Evolutionary conservation across 2,797 vertebrate genomes (phyloP), one percentile per base, ranked within the genome.

Genomic region (Dallia pectoralis): DNA sequence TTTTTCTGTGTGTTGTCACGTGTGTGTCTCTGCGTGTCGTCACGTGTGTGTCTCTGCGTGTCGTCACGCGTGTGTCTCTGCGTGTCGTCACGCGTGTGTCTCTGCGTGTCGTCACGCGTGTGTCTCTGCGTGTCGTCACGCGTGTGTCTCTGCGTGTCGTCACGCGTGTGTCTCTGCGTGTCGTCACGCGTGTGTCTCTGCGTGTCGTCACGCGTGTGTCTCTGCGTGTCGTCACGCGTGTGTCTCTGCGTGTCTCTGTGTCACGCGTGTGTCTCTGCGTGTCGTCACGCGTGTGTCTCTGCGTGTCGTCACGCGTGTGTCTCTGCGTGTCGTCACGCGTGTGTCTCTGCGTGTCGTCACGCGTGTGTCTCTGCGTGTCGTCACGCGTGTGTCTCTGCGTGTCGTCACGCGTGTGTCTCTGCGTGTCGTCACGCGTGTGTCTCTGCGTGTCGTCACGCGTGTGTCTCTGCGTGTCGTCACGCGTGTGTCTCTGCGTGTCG

Each of bases 241-340:
- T 32, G 80, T 44, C n/a, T 25, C 2, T n/a, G 64, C 1, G 36
- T 19, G 32, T 66, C 12, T n/a, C n/a, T n/a, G n/a, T n/a, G 33
- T 22, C 33, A 14, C 56, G 79, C 33, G 11, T 29, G 59, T 12
- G 25, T n/a, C n/a, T n/a, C n/a, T 72, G 79, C 65, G 79, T 18
- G 83, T 61, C 25, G 12, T 76, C 16, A 30, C 0, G 48, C 75
- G 64, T 0, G 1, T 1, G n/a, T n/a, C n/a, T n/a, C n/a, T n/a
- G n/a, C n/a, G n/a, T n/a, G n/a, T n/a, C n/a, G 2, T 47, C 71
- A 0, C 1, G 0, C 12, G 40, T 8, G 25, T 0, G 82, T 75
- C 14, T 56, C 79, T 33, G 25, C 15, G 27, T 30, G 25, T 81
- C 49, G 0, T 77, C 47, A 0, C 6, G 0, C 16, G 1, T 0